Evolutionary conservation across 1,140 invertebrate genomes (phyloP).

Genomic region (Neodiprion pinetum): DNA sequence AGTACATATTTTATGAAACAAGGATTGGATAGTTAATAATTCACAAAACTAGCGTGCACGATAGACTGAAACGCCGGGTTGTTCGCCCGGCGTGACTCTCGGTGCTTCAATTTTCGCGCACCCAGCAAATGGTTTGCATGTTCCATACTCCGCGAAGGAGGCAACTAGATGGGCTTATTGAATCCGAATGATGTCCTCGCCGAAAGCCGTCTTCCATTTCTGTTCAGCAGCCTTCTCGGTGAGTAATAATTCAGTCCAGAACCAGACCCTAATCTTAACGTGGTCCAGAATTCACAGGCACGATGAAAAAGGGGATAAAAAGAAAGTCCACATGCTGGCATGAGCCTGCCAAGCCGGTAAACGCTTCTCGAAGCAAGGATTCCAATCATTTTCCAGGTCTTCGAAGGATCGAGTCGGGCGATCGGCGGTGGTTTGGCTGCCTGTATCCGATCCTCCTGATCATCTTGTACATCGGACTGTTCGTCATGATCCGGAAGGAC

Average conservation of each 20-base stretch:
- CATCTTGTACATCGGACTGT: conserved; percentile 20
- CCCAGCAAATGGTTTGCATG: no score
- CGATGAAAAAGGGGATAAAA: no score
- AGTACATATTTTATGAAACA: not conserved
- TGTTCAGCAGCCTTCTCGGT: conserved; percentile 26
- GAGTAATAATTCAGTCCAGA: conserved; percentile 9
- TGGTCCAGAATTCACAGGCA: no score
- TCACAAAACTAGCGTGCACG: not conserved
- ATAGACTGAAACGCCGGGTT: no score
- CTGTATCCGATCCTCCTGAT: conserved; percentile 21
- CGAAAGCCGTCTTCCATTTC: conserved; percentile 23
- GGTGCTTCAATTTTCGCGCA: no score
- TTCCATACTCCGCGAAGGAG: not conserved
- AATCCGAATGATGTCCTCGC: conserved; percentile 20
- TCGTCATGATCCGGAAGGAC: conserved; percentile 13
- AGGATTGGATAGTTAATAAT: not conserved
- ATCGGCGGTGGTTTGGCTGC: conserved; percentile 19
- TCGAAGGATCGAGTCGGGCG: conserved; percentile 14
- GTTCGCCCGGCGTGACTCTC: no score
- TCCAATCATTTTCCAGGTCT: conserved; percentile 25
- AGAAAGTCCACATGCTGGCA: no score
- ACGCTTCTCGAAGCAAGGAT: not conserved
- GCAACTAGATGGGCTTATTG: conserved; percentile 14
- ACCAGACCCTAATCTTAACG: no score
- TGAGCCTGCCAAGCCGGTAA: no score